These are phyloP conservation scores for Kryptolebias marmoratus DNA, from an alignment of 2,113 vertebrate species.

Conservation along the genomic window DNA sequence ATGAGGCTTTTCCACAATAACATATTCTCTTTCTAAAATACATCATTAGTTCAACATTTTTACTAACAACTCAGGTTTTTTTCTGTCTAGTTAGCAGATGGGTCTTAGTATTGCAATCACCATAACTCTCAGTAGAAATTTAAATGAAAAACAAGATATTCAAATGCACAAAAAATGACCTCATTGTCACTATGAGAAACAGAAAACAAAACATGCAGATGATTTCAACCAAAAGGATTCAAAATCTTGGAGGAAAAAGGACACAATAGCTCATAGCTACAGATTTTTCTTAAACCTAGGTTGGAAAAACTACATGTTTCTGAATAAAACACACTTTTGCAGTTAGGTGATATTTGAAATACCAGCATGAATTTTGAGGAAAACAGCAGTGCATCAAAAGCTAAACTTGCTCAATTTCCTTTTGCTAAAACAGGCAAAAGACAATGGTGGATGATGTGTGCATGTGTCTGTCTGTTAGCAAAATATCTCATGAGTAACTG, in stretches of 20 bases:
- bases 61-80: neutral
- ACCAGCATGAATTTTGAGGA: no score
- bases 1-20: slow-evolving; percentile 1
- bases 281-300: no score
- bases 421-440: no score
- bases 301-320: no score
- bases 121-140: slow-evolving; percentile 19
- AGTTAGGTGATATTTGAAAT: no score
- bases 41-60: slow-evolving; percentile 20
- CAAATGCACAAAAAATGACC: slow-evolving; percentile 15
- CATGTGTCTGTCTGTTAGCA: no score
- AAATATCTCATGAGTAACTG: no score
- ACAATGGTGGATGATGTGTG: no score
- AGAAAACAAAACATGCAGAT: neutral
- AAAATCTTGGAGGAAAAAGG: neutral
- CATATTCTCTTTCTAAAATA: slow-evolving; percentile 15
- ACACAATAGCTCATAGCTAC: neutral
- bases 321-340: no score
- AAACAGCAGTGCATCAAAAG: no score
- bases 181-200: slow-evolving; percentile 16
- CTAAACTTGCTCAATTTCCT: no score
- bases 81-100: slow-evolving; percentile 36
- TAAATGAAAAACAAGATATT: slow-evolving; percentile 12
- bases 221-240: slow-evolving; percentile 2
- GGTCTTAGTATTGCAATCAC: slow-evolving; percentile 3